These are phyloP conservation scores for Sminthurides aquaticus DNA, from an alignment of 2,888 invertebrate genomes.

Conservation along the genomic window DNA sequence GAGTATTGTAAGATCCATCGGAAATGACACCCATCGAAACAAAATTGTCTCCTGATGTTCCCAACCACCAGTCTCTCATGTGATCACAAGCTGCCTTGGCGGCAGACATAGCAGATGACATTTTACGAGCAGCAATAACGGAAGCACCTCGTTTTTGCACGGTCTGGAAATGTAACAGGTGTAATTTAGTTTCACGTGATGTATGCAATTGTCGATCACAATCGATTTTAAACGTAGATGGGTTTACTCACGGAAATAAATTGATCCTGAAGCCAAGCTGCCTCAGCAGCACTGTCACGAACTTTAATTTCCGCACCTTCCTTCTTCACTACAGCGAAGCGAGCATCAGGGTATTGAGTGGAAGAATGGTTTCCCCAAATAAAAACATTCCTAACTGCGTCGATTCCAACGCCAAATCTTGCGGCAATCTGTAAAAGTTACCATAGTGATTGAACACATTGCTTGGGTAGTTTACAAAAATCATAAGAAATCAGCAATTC, in stretches of 20 bases:
- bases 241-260: constrained; percentile 61
- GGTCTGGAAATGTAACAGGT: constrained; percentile 51
- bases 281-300: constrained; percentile 68
- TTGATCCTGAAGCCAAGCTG: constrained; percentile 66
- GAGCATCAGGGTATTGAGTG: constrained; percentile 93
- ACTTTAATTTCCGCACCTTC: constrained; percentile 56
- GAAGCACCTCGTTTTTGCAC: constrained; percentile 97
- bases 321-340: constrained; percentile 59
- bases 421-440: constrained; percentile 48
- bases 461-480: background rate
- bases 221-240: too few species aligned
- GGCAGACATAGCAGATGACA: constrained; percentile 92
- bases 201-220: too few species aligned
- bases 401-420: constrained; percentile 53
- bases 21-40: constrained; percentile 97
- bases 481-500: too few species aligned
- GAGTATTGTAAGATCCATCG: constrained; percentile 88
- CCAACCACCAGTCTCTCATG: constrained; percentile 92
- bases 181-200: background rate
- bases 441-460: background rate
- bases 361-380: constrained; percentile 99
- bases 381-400: constrained; percentile 76
- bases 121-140: constrained; percentile 92
- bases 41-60: constrained; percentile 65
- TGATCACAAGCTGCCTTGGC: constrained; percentile 98